Evolutionary conservation across 2,797 vertebrate species (phyloP).

Genomic region (Emys orbicularis): DNA sequence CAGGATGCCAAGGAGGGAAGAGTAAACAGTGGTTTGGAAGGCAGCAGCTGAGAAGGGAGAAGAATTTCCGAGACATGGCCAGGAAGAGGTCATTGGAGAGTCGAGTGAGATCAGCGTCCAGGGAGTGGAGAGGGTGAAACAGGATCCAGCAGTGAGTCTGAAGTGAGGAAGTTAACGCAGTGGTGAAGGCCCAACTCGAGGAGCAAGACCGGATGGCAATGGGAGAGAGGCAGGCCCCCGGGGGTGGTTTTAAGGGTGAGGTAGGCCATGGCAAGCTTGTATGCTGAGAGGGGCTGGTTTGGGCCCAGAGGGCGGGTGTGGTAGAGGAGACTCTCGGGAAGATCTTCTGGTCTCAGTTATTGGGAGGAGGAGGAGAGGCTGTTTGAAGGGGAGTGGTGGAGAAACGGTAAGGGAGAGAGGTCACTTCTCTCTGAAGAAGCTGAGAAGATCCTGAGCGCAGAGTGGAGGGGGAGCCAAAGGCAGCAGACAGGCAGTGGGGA

Average conservation of each 20-base stretch:
- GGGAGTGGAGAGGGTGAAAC: background rate
- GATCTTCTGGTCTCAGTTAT: too few species aligned
- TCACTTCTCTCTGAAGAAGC: too few species aligned
- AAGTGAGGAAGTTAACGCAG: background rate
- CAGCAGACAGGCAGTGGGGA: too few species aligned
- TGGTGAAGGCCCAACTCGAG: background rate
- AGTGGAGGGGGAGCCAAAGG: too few species aligned
- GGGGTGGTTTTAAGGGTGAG: background rate
- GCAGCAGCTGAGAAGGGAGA: background rate
- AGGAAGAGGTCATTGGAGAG: background rate
- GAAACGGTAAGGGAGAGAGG: too few species aligned
- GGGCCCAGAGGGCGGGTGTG: too few species aligned
- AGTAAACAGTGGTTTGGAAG: background rate
- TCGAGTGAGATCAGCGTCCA: accelerated
- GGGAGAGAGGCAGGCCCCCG: background rate
- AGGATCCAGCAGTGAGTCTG: background rate
- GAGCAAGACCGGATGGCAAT: background rate
- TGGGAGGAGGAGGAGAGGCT: too few species aligned
- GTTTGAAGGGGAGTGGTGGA: too few species aligned
- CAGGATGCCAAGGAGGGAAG: background rate
- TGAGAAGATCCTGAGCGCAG: too few species aligned
- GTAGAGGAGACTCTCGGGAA: too few species aligned
- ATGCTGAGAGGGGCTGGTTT: too few species aligned
- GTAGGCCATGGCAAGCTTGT: too few species aligned
- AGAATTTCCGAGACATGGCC: background rate